phyloP scores from a whole-genome alignment of 37 sponge, comb jelly and placozoan genomes.

The Agelas oroides region DNA sequence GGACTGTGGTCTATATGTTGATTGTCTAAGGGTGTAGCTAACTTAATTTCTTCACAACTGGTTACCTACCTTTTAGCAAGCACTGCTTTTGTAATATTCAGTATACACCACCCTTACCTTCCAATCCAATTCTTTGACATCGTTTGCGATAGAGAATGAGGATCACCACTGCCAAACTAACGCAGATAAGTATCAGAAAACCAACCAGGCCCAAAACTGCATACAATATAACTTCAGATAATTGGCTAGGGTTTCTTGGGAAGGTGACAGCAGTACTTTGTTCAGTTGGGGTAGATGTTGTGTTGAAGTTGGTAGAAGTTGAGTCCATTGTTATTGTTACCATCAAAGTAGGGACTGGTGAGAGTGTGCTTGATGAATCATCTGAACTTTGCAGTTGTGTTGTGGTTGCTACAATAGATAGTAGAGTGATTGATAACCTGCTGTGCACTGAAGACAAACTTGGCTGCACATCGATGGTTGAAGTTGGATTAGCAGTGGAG shows the following conservation, averaged over 20 bases:
- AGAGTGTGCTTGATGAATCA: too few species aligned
- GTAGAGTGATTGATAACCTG: too few species aligned
- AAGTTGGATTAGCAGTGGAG: not conserved
- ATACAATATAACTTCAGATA: slow-evolving; percentile 9
- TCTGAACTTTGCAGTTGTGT: not conserved
- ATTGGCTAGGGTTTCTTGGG: not conserved
- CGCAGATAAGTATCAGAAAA: not conserved
- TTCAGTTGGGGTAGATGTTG: too few species aligned
- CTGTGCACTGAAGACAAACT: too few species aligned
- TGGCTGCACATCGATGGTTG: too few species aligned
- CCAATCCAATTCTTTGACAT: not conserved
- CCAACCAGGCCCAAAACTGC: slow-evolving; percentile 20
- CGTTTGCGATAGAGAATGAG: slow-evolving; percentile 3
- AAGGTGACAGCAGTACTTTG: not conserved
- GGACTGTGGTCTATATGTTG: too few species aligned
- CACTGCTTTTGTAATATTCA: too few species aligned
- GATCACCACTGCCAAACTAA: not conserved
- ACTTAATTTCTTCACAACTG: too few species aligned
- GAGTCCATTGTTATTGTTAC: not conserved
- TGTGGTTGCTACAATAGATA: not conserved
- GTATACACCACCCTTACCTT: slow-evolving; percentile 6
- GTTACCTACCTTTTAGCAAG: too few species aligned
- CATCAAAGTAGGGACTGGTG: too few species aligned
- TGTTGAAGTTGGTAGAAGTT: too few species aligned
- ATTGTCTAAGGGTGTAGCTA: too few species aligned